Base-by-base conservation (phyloP, 2,113 vertebrate species). In the Solenodon paradoxus region DNA sequence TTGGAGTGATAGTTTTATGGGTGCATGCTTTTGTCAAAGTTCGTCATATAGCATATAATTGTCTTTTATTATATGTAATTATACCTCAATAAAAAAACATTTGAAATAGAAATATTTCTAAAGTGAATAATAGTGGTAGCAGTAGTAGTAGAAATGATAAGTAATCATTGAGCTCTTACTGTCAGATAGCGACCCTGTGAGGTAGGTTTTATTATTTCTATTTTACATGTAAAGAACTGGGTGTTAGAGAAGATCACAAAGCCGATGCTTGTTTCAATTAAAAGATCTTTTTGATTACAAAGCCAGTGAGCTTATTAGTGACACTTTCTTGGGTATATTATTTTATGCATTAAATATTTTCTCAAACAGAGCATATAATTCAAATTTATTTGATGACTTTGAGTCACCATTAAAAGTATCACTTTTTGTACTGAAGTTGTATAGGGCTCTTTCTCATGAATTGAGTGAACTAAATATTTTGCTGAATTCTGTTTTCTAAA, bases 401-500 rank as follows among this genome's bases (percentile, higher is more conserved):
- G 12, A 72, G 16, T 75, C 5, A 79, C 83, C 35, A 75, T 66
- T 55, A 49, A 51, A 69, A 72, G 78, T 49, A 80, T 42, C 63
- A 80, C 26, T 89, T 92, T 55, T 86, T 77, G 66, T 77, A 16
- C 13, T 32, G 35, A 94, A 45, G 12, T n/a, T 95, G 7, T 47
- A n/a, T 45, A 90, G 63, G 32, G 22, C 30, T 82, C 53, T 63
- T 92, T 64, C 20, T 38, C n/a, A 64, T 82, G 22, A 93, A 63
- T 7, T 45, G 7, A 80, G 45, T 81, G 57, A 75, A 28, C 66
- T 77, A 17, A 82, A 64, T 13, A 16, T 90, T 90, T 77, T 49
- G 26, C 77, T 72, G 55, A 64, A 88, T 77, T 93, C 40, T 79
- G 40, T 86, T 86, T 86, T 86, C 28, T 92, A 75, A 81, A 69